Percentiles rank a stretch among this genome's conserved stretches.
phyloP scores from a whole-genome alignment of 2,888 invertebrate species.

The Perdita meconis region DNA sequence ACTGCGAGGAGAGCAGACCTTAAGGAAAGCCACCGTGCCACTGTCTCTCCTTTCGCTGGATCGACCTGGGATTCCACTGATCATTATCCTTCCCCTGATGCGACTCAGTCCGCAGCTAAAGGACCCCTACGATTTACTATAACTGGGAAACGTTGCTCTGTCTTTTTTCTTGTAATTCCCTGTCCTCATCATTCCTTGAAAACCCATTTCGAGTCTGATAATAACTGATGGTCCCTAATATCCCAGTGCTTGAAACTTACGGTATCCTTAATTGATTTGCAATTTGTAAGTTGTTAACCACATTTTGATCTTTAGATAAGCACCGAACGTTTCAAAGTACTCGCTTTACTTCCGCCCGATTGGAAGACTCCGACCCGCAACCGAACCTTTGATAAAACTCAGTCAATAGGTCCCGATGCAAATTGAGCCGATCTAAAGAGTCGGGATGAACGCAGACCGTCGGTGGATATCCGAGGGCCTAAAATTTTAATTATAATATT shows the following conservation, averaged over 20 bases:
- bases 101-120: not conserved
- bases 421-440: not conserved
- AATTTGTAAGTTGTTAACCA: too few species aligned
- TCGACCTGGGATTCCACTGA: slow-evolving; percentile 24
- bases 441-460: not conserved
- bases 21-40: slow-evolving; percentile 68
- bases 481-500: slow-evolving; percentile 63
- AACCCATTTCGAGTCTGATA: too few species aligned
- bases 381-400: not conserved
- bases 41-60: slow-evolving; percentile 63
- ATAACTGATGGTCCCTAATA: too few species aligned
- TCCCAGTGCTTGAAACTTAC: too few species aligned
- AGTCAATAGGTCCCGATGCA: not conserved
- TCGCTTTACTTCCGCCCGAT: too few species aligned
- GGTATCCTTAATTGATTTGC: too few species aligned
- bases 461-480: slow-evolving; percentile 14
- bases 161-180: not conserved
- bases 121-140: not conserved
- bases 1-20: slow-evolving; percentile 71
- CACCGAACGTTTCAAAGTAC: too few species aligned
- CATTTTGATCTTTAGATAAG: too few species aligned
- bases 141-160: not conserved
- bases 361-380: too few species aligned
- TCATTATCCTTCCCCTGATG: slow-evolving; percentile 19
- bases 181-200: too few species aligned